Percentiles rank a stretch among this genome's conserved stretches.
These are phyloP conservation scores for Microvelia longipes DNA, from an alignment of 1,140 invertebrate genomes.

Conservation along the genomic window DNA sequence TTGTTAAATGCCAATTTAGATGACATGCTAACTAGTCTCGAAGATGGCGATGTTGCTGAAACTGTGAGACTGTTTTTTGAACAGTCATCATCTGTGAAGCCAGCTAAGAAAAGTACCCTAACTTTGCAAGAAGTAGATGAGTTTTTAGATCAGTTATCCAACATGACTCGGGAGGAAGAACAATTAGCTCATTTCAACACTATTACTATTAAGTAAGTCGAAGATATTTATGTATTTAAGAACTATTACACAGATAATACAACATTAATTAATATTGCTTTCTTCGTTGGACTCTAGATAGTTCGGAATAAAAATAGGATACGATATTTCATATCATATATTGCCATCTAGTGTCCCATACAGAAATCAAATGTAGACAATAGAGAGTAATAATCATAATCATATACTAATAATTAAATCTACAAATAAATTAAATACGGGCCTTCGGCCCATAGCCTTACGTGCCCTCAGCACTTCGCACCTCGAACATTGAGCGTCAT, in stretches of 20 bases:
- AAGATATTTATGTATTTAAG: not conserved
- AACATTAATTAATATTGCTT: conserved; percentile 1
- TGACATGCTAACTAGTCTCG: conserved; percentile 70
- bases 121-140: conserved; percentile 60
- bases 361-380: too few relatives aligned
- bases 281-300: too few relatives aligned
- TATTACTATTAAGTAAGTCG: conserved; percentile 45
- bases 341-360: too few relatives aligned
- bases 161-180: conserved; percentile 72
- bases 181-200: conserved; percentile 58
- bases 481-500: too few relatives aligned
- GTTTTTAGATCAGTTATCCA: conserved; percentile 53
- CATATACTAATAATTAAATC: too few relatives aligned
- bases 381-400: too few relatives aligned
- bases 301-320: too few relatives aligned
- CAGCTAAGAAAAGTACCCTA: conserved; percentile 50
- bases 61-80: conserved; percentile 71
- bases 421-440: too few relatives aligned
- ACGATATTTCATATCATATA: too few relatives aligned
- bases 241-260: not conserved
- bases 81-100: conserved; percentile 40
- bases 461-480: too few relatives aligned
- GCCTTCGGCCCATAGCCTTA: too few relatives aligned
- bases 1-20: conserved; percentile 57
- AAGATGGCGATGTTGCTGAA: conserved; percentile 78